Percentiles rank a stretch among this genome's conserved stretches.
These are phyloP conservation scores for Acrossocheilus wenchowensis DNA, from an alignment of 2,797 vertebrate genomes.

Conservation along the genomic window DNA sequence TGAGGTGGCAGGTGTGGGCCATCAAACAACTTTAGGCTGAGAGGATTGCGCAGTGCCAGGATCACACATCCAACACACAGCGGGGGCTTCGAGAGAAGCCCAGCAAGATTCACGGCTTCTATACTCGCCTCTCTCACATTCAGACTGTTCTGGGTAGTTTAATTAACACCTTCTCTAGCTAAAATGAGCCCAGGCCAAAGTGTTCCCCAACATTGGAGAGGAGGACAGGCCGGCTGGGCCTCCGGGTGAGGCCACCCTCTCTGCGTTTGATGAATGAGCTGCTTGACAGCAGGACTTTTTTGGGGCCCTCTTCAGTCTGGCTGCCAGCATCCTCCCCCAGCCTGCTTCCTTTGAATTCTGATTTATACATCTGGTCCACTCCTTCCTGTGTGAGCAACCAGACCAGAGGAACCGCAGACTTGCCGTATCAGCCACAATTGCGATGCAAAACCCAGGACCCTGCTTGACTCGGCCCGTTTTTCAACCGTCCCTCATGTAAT, in stretches of 20 bases:
- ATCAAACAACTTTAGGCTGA: slow-evolving; percentile 52
- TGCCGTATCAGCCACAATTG: slow-evolving; percentile 68
- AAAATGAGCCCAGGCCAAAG: slow-evolving; percentile 53
- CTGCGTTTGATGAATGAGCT: slow-evolving; percentile 69
- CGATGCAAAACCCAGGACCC: slow-evolving; percentile 45
- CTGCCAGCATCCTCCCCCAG: slow-evolving; percentile 67
- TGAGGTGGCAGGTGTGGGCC: slow-evolving; percentile 60
- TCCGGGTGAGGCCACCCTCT: slow-evolving; percentile 61
- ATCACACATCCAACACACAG: slow-evolving; percentile 53
- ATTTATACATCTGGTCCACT: slow-evolving; percentile 73
- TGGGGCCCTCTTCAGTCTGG: slow-evolving; percentile 65
- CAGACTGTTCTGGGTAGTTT: slow-evolving; percentile 56
- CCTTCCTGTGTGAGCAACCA: slow-evolving; percentile 63
- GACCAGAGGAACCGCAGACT: slow-evolving; percentile 72
- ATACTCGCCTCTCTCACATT: slow-evolving; percentile 52
- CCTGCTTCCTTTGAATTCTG: slow-evolving; percentile 69
- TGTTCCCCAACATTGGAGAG: slow-evolving; percentile 53
- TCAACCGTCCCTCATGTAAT: slow-evolving; percentile 57
- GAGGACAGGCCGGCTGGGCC: slow-evolving; percentile 53
- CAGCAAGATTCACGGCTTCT: slow-evolving; percentile 55
- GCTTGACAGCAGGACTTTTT: slow-evolving; percentile 59
- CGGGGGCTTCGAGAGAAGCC: slow-evolving; percentile 36
- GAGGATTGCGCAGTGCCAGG: slow-evolving; percentile 48
- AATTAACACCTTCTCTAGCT: slow-evolving; percentile 60
- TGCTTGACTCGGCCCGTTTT: slow-evolving; percentile 30